Evolutionary conservation across 2,888 invertebrate species (phyloP).

Genomic region (Phrixothrix hirtus): DNA sequence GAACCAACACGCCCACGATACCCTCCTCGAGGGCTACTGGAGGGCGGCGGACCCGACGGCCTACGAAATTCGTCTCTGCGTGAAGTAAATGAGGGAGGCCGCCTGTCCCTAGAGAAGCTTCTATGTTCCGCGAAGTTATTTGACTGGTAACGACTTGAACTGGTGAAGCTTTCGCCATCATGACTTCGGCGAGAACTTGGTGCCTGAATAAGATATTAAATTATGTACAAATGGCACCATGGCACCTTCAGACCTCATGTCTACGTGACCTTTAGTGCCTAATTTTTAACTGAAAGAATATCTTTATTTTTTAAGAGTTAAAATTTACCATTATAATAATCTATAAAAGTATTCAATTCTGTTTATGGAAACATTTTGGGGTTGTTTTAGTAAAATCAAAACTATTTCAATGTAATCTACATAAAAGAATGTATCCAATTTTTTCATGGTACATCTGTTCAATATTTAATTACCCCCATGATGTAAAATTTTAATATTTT

Average conservation of each 20-base stretch:
- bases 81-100: slow-evolving; percentile 43
- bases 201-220: slow-evolving; percentile 50
- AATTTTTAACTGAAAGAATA: slow-evolving; percentile 27
- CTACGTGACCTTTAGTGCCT: slow-evolving; percentile 35
- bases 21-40: slow-evolving; percentile 48
- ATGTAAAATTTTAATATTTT: not conserved
- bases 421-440: not conserved
- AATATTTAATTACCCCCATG: not conserved
- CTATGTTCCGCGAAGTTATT: slow-evolving; percentile 60
- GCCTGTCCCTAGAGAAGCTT: slow-evolving; percentile 59
- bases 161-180: slow-evolving; percentile 61
- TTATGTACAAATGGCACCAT: slow-evolving; percentile 22
- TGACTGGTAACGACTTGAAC: slow-evolving; percentile 61
- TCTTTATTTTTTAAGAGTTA: slow-evolving; percentile 12
- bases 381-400: slow-evolving; percentile 4
- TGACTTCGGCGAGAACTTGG: slow-evolving; percentile 50
- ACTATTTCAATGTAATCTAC: not conserved
- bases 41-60: slow-evolving; percentile 45
- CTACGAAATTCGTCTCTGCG: slow-evolving; percentile 53
- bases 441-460: not conserved
- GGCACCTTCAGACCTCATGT: slow-evolving; percentile 44
- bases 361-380: no score
- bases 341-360: no score
- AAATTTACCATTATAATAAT: no score
- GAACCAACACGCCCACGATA: slow-evolving; percentile 46